A percentile compares a stretch with the other conserved stretches of the same genome.
Evolutionary conservation across 2,888 invertebrate genomes (phyloP).

Genomic region (Amorpha juglandis): DNA sequence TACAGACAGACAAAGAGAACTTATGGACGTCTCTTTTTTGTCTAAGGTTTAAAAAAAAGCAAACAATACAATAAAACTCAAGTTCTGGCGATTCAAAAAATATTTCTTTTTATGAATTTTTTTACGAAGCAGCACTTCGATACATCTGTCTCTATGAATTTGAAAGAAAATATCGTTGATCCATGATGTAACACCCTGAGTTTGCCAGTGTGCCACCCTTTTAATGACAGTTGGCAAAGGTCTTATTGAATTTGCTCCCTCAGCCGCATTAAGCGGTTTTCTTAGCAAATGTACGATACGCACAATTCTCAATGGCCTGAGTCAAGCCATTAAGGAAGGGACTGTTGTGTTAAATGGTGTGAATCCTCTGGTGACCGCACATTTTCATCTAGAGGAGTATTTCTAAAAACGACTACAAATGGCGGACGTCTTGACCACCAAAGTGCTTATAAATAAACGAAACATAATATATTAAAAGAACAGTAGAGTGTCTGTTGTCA

Average conservation of each 20-base stretch:
- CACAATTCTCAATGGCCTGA: constrained; percentile 14
- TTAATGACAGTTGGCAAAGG: constrained; percentile 5
- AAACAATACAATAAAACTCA: no score
- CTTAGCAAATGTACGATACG: not conserved
- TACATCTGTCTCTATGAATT: no score
- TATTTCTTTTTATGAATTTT: no score
- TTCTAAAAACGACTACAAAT: not conserved
- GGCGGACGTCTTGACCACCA: not conserved
- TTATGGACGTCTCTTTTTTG: no score
- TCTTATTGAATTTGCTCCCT: constrained; percentile 15
- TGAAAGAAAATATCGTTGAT: no score
- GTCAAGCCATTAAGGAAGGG: constrained; percentile 24
- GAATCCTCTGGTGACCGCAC: constrained; percentile 25
- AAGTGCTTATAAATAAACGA: not conserved
- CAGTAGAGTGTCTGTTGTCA: no score
- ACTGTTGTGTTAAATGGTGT: constrained; percentile 26
- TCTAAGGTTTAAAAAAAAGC: no score
- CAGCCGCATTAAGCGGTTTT: not conserved
- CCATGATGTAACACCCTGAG: not conserved
- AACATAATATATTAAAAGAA: no score
- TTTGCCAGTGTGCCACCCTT: not conserved
- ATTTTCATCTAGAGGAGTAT: constrained; percentile 21
- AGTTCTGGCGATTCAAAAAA: no score
- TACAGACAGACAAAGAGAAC: no score
- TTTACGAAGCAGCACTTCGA: no score